Percentiles rank a stretch among this genome's conserved stretches.
phyloP scores from a whole-genome alignment of 2,797 vertebrate genomes.

The Dicrostonyx torquatus region DNA sequence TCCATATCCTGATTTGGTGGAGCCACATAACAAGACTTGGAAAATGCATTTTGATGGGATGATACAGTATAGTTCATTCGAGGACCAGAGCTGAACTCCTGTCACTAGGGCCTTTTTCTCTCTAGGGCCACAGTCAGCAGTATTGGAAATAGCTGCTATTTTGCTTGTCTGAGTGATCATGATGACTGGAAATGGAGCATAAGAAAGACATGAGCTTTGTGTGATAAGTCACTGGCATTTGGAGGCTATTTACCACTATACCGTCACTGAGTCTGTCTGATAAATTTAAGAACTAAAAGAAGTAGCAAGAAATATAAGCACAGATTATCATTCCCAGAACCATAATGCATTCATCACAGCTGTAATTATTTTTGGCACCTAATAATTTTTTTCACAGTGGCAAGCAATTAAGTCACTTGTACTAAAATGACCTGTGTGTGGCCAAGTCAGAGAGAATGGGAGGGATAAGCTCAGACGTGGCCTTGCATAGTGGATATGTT shows the following conservation, averaged over 20 bases:
- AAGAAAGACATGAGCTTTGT: not conserved
- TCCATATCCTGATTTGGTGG: not conserved
- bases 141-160: not conserved
- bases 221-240: not conserved
- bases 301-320: not conserved
- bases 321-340: slow-evolving; percentile 1
- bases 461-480: not conserved
- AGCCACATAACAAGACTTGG: not conserved
- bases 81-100: not conserved
- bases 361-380: slow-evolving; percentile 13
- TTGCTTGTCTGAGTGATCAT: not conserved
- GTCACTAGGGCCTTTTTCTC: not conserved
- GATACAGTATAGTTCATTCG: not conserved
- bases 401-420: slow-evolving; percentile 8
- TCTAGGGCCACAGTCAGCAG: not conserved
- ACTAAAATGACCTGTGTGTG: not conserved
- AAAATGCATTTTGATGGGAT: slow-evolving; percentile 9
- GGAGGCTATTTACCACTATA: not conserved
- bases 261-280: not conserved
- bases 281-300: slow-evolving; percentile 42
- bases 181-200: not conserved
- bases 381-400: slow-evolving; percentile 9
- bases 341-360: not conserved
- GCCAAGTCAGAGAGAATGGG: not conserved
- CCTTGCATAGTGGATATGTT: not conserved